Evolutionary conservation across 2,797 vertebrate species (phyloP).

Genomic region (Ficedula albicollis): DNA sequence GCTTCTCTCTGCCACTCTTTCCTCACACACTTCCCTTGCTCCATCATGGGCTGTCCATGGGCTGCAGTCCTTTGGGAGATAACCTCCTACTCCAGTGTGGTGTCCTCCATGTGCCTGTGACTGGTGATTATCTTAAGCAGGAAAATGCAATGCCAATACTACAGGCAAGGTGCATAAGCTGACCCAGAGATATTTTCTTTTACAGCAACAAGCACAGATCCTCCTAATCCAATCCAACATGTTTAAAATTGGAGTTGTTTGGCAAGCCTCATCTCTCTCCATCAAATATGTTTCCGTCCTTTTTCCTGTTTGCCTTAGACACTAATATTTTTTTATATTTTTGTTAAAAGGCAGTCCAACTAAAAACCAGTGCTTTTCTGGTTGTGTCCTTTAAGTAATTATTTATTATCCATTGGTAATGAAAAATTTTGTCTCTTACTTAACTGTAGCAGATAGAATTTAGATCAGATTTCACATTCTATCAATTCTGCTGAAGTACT

Average conservation of each 20-base stretch:
- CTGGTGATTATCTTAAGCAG: not conserved
- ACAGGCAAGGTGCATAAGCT: not conserved
- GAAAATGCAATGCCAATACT: not conserved
- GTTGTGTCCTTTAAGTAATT: not conserved
- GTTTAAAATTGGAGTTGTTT: not conserved
- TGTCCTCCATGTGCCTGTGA: not conserved
- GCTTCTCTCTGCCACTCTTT: not conserved
- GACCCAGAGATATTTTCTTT: not conserved
- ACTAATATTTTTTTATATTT: not conserved
- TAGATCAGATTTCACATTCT: not conserved
- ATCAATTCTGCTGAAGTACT: not conserved
- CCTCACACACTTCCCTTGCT: not conserved
- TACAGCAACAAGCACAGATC: not conserved
- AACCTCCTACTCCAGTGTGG: accelerated
- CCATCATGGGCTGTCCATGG: too few species aligned
- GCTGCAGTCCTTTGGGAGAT: not conserved
- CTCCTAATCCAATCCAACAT: not conserved
- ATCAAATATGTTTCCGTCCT: not conserved
- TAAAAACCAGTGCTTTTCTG: not conserved
- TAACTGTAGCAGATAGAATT: not conserved
- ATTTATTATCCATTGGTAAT: not conserved
- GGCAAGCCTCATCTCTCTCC: not conserved
- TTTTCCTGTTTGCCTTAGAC: not conserved
- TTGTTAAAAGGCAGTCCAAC: not conserved
- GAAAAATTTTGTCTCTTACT: not conserved